Base-by-base conservation (phyloP, 2,888 invertebrate species). In the Cotesia congregata region DNA sequence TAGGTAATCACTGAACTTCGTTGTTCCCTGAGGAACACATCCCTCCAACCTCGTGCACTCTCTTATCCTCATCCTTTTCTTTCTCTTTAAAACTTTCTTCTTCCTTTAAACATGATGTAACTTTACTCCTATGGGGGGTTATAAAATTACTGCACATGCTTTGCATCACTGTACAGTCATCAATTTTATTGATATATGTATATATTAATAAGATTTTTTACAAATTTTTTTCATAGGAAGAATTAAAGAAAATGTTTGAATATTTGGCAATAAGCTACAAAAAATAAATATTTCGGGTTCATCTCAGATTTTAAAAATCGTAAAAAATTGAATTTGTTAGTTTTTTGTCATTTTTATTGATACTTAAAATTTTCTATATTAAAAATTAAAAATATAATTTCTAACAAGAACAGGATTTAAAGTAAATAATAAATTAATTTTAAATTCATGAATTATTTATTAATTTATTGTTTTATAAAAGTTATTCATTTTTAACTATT, bases 1-100 rank as follows among this genome's bases (percentile, higher is more conserved):
- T 87, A 86, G 88, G 89, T 89, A 89, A 89, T 89, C 89, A 89
- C 88, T 88, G 88, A 89, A 89, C 89, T 89, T 89, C 88, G 87
- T 76, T 76, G 83, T 85, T 89, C 88, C 87, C 89, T 84, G 84
- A 85, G 89, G 88, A 88, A 86, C 84, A 84, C 82, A 82, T 81
- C 81, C 77, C 81, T 80, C 72, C 80, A 79, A 77, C 83, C 82
- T 83, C 83, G 80, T 79, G 79, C 77, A 75, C 68, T 73, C 78
- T 65, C 67, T 65, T 76, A 74, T 70, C 38, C 40, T 71, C 64
- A 71, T 62, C 40, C 50, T 67, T 65, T 50, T 30, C 30, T 12
- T 76, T 75, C 67, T 75, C 71, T 74, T 67, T 73, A 38, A 61
- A 60, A 61, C 59, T 75, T 64, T 15, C 40, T 65, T 78, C 79